Percentiles rank a stretch among this genome's conserved stretches.
phyloP scores from a whole-genome alignment of 2,888 invertebrate species.

The Furcula furcula region DNA sequence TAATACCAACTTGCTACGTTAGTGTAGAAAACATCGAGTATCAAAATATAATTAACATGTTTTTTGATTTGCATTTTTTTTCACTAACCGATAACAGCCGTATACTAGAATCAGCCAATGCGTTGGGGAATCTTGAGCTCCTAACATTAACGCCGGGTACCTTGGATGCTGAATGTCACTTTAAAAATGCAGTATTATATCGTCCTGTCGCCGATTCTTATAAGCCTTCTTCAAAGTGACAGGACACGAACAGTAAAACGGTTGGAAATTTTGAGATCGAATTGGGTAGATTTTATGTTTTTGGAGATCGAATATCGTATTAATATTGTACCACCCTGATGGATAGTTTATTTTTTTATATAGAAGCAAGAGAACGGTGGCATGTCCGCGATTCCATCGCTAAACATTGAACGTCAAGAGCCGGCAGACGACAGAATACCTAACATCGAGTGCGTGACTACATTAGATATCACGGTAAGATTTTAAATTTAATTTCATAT shows the following conservation, averaged over 20 bases:
- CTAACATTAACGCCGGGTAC: constrained; percentile 53
- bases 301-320: constrained; percentile 1
- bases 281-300: neutral
- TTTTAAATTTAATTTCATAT: constrained; percentile 48
- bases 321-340: neutral
- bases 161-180: constrained; percentile 53
- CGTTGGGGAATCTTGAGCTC: constrained; percentile 68
- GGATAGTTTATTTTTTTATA: neutral
- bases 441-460: constrained; percentile 30
- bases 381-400: constrained; percentile 12
- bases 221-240: too few species aligned
- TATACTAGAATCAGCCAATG: constrained; percentile 80
- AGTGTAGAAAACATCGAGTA: constrained; percentile 80
- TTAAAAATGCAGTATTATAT: too few species aligned
- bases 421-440: constrained; percentile 38
- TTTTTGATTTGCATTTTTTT: constrained; percentile 70
- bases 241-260: too few species aligned
- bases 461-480: constrained; percentile 41
- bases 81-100: constrained; percentile 82
- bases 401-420: constrained; percentile 20
- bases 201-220: too few species aligned
- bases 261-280: neutral
- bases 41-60: constrained; percentile 80
- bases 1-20: constrained; percentile 61
- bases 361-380: constrained; percentile 8